Base-by-base conservation (phyloP, 2,113 vertebrate species). In the Ancistrus triradiatus region DNA sequence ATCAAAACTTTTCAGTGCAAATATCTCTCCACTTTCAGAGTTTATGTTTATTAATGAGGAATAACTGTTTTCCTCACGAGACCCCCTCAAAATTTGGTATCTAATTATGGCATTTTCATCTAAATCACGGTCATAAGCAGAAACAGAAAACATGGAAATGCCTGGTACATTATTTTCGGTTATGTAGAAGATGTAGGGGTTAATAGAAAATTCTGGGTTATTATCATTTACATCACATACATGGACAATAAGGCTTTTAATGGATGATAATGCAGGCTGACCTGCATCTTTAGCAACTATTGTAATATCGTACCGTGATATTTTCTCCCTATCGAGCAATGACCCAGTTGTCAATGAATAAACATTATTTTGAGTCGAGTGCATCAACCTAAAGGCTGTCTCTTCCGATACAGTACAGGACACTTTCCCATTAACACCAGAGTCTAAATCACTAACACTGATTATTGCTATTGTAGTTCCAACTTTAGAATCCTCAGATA, bases 251-350 rank as follows among this genome's bases (percentile, higher is more conserved):
- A 80, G 57, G 6, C 55, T 65, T 53, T 76, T 74, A 35, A 63
- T 40, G 3, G 72, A 67, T 4, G 69, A 69, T 51, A 73, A 58
- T 6, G 63, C 52, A 4, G 76, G 76, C 1, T 53, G 24, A 13
- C 78, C 78, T 48, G 35, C 44, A 48, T 80, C 78, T n/a, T 21
- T 62, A 1, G 81, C 81, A 56, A 63, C 74, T 53, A 88, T 65
- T 51, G 19, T 81, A 60, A 80, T 79, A 24, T 89, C 81, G 73
- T 91, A 91, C 53, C 78, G 66, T 14, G 77, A 70, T n/a, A 81
- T 31, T 2, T 15, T 1, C 19, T 86, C 84, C 25, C 85, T 47
- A 40, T 88, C 82, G 17, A 79, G 65, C 0, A 19, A 11, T 15
- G 27, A 59, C 0, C 66, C 79, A 33, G 84, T 87, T 59, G 82